Base-by-base conservation (phyloP, 2,113 vertebrate genomes). In the Chaetura pelagica region DNA sequence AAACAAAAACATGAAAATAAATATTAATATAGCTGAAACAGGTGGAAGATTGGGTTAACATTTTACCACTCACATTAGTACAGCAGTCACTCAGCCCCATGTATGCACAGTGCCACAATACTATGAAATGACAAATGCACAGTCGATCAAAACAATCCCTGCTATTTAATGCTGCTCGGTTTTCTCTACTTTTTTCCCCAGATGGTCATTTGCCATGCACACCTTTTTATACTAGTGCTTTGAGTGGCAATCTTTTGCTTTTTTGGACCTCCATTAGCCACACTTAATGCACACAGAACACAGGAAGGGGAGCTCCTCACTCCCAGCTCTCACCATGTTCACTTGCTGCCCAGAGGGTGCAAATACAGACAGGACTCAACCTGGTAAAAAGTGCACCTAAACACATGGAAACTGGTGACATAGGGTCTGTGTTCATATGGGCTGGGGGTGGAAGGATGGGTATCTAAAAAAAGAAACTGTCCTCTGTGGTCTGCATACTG, bases 1-100 rank as follows among this genome's bases (percentile, higher is more conserved):
- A 84, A 89, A 87, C 26, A 16, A 91, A 94, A 92, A 78, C 13
- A n/a, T 15, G 18, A 87, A 92, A 92, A 57, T 34, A 83, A 63
- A 32, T 55, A 93, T 30, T 57, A 75, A 44, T 26, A 35, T 16
- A 84, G 21, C n/a, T 84, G 44, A 71, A 87, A 78, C 10, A 78
- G 48, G 40, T 54, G 7, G 32, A 79, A 84, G 34, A 55, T 32
- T 54, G 29, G 26, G 40, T 8, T 18, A 79, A 80, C 10, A 51
- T 74, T 84, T 87, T 91, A 67, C 52, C 10, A 42, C 35, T 86
- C 46, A 38, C 0, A 0, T 62, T 76, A 30, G 54, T 29, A n/a
- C 3, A 68, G 71, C 21, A 78, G 58, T 77, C 59, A 75, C 29
- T 61, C 62, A 72, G 44, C 30, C 48, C 9, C 16, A 32, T 15